phyloP scores from a whole-genome alignment of 2,888 invertebrate species.

The Drosophila engyochracea region DNA sequence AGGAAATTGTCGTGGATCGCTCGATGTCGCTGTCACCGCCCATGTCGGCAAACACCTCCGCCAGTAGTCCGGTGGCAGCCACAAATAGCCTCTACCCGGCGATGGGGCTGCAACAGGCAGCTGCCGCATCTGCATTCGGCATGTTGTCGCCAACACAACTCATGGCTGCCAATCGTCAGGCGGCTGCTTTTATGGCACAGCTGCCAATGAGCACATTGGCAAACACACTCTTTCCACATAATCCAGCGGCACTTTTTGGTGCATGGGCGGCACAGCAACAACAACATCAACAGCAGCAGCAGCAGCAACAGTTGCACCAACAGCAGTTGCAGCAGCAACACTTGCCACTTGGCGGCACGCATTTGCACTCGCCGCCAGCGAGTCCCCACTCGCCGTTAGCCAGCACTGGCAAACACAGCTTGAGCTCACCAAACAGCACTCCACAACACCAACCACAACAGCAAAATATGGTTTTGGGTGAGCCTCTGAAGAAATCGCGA shows the following conservation, averaged over 20 bases:
- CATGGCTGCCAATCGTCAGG: constrained; percentile 83
- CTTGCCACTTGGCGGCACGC: constrained; percentile 64
- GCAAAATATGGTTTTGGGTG: constrained; percentile 48
- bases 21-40: constrained; percentile 84
- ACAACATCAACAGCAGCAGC: constrained; percentile 62
- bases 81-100: constrained; percentile 74
- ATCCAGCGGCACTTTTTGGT: constrained; percentile 84
- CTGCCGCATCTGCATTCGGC: constrained; percentile 84
- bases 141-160: constrained; percentile 84
- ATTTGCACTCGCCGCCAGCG: constrained; percentile 83
- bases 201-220: constrained; percentile 84
- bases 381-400: constrained; percentile 83
- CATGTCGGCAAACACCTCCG: constrained; percentile 83
- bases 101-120: constrained; percentile 83
- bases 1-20: constrained; percentile 81
- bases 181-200: constrained; percentile 85
- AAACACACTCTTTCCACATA: constrained; percentile 84
- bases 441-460: constrained; percentile 56
- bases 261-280: constrained; percentile 81
- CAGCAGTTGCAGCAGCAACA: constrained; percentile 55
- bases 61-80: constrained; percentile 64
- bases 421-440: constrained; percentile 71
- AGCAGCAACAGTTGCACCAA: constrained; percentile 62
- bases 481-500: constrained; percentile 82
- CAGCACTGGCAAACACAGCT: constrained; percentile 63